These are phyloP conservation scores for Girardinus metallicus DNA, from an alignment of 2,797 vertebrate species.

Conservation along the genomic window DNA sequence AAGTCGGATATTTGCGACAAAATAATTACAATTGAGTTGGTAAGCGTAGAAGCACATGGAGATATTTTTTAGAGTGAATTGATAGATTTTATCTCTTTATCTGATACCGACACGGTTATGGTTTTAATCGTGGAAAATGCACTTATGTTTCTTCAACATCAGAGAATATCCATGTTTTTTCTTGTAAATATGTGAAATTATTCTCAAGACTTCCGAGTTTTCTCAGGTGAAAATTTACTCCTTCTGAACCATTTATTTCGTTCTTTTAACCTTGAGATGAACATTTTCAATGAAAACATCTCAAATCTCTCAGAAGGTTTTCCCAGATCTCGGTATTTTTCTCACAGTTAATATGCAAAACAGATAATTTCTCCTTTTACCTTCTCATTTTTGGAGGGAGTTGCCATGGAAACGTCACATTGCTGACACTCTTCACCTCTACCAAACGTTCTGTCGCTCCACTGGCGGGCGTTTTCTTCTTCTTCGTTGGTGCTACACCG, in stretches of 20 bases:
- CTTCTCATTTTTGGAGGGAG: not conserved
- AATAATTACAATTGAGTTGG: too few species aligned
- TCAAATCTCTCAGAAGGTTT: not conserved
- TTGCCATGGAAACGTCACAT: slow-evolving; percentile 31
- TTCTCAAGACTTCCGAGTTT: not conserved
- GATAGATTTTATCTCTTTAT: not conserved
- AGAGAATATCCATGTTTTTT: not conserved
- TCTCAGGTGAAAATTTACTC: not conserved
- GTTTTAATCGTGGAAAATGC: not conserved
- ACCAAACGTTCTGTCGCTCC: slow-evolving; percentile 24
- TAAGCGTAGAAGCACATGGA: not conserved
- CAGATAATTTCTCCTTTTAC: not conserved
- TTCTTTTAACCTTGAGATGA: not conserved
- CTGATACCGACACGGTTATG: too few species aligned
- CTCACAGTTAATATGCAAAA: not conserved
- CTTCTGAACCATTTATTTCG: not conserved
- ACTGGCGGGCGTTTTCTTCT: slow-evolving; percentile 24
- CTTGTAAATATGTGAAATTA: not conserved
- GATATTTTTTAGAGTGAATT: not conserved
- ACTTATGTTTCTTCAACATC: not conserved
- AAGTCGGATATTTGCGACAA: not conserved
- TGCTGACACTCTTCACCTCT: slow-evolving; percentile 40
- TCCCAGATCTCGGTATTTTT: not conserved
- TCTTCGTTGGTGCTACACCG: slow-evolving; percentile 62
- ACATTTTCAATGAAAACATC: not conserved